Evolutionary conservation across 2,888 invertebrate species (phyloP), one percentile per base, ranked within the genome.

Genomic region (Fissipunctia ypsillon): DNA sequence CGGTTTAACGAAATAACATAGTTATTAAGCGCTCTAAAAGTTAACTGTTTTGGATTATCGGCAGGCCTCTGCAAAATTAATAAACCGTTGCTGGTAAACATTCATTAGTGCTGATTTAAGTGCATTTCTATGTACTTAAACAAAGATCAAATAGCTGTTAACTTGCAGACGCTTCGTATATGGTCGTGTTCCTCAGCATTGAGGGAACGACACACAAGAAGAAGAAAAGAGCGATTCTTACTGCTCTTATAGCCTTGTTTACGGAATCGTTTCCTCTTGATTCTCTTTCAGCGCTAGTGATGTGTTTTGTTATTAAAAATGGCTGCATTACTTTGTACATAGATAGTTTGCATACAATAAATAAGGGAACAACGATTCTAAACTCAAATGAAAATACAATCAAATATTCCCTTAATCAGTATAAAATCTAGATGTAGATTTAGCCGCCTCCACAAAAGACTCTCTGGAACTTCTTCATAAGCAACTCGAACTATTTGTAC

Each of bases 1-100:
- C 41, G 63, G 70, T 80, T 71, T 78, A 81, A 76, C 69, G 60
- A 73, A 88, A 79, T 87, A n/a, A n/a, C n/a, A n/a, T 81, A 64
- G 76, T 80, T 80, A 73, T 65, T 67, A 71, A 76, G 57, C 73
- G 76, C 59, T 83, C 76, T 66, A 84, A 83, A 81, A 80, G 79
- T 83, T 75, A 61, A 65, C 70, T 56, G 69, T 69, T 85, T 50
- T 52, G 57, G 52, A 41, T 59, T 65, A 83, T 65, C 31, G 57
- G 41, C 22, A 60, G 41, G 63, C 35, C 22, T 52, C 9, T 10
- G 35, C 12, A 3, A 67, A 59, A 69, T 68, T 38, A 45, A 64
- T 60, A 25, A 31, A 38, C 5, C 3, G 28, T 25, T 28, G 22
- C 19, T 50, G n/a, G 31, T 43, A 41, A 19, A 31, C 31, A 19